Conservation (phyloP, 2,113 vertebrate species). For the Cinclus mexicanus region DNA sequence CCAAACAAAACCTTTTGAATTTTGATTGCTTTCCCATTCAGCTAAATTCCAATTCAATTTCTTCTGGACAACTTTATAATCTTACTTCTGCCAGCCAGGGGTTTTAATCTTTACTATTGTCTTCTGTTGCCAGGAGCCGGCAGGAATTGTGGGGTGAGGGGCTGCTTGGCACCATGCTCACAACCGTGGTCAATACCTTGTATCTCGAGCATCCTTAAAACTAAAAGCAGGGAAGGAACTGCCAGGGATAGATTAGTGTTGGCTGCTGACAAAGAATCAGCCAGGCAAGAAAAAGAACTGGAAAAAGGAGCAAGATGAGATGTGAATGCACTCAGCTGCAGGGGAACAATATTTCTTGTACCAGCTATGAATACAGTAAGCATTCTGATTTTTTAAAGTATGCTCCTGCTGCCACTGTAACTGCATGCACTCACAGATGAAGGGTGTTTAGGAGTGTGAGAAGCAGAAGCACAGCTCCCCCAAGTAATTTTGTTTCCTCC, state of each 20-base stretch:
- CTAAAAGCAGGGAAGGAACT: not conserved
- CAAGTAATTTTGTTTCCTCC: not conserved
- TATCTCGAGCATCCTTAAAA: not conserved
- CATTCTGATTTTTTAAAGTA: not conserved
- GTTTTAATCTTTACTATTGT: slow-evolving; percentile 13
- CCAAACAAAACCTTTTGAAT: not conserved
- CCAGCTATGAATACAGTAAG: not conserved
- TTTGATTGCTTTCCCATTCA: slow-evolving; percentile 32
- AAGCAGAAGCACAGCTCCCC: not conserved
- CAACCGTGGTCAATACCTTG: not conserved
- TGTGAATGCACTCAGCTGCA: not conserved
- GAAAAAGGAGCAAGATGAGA: slow-evolving; percentile 1
- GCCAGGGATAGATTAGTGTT: not conserved
- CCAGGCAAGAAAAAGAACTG: slow-evolving; percentile 5
- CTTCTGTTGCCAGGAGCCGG: not conserved
- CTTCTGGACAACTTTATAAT: slow-evolving; percentile 26
- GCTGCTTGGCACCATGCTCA: not conserved
- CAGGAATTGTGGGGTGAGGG: not conserved
- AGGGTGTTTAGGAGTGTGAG: not conserved
- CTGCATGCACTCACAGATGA: not conserved
- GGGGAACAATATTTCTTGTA: slow-evolving; percentile 4
- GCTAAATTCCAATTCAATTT: slow-evolving; percentile 46
- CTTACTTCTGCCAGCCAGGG: not conserved
- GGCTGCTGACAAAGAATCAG: not conserved
- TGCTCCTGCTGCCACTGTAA: not conserved